Conservation (phyloP, 2,888 invertebrate genomes). For the Resseliella maxima region DNA sequence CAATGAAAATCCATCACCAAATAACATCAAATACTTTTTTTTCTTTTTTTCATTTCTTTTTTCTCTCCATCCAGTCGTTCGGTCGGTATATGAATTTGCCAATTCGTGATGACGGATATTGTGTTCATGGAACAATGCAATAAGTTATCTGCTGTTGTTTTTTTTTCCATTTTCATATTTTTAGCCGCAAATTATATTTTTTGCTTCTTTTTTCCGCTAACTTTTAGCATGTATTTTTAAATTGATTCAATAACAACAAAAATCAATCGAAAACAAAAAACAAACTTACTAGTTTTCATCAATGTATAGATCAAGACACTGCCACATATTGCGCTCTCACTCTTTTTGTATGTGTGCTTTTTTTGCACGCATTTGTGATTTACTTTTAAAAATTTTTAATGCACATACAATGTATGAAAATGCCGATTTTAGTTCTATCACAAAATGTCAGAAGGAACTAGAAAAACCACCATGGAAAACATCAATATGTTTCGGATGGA, state of each 20-base stretch:
- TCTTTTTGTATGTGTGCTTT: no score
- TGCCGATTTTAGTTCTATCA: no score
- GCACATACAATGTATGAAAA: no score
- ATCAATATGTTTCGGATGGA: no score
- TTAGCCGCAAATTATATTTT: background rate
- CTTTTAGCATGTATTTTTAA: background rate
- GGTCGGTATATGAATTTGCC: background rate
- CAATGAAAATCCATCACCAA: constrained; percentile 45
- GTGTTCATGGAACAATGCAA: constrained; percentile 51
- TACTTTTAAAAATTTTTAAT: no score
- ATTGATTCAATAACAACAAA: background rate
- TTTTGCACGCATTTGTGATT: no score
- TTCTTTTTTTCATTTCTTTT: background rate
- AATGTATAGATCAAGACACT: background rate
- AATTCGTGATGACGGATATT: constrained; percentile 37
- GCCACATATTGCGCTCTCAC: background rate
- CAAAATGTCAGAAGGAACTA: no score
- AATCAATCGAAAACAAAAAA: background rate
- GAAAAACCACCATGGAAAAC: no score
- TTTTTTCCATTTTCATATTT: background rate
- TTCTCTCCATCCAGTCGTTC: background rate
- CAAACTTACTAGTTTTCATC: constrained; percentile 26
- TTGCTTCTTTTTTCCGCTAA: background rate
- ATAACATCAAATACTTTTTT: background rate
- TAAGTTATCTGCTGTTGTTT: background rate